Conservation (phyloP, 2,888 invertebrate genomes). For the Leuctra nigra region DNA sequence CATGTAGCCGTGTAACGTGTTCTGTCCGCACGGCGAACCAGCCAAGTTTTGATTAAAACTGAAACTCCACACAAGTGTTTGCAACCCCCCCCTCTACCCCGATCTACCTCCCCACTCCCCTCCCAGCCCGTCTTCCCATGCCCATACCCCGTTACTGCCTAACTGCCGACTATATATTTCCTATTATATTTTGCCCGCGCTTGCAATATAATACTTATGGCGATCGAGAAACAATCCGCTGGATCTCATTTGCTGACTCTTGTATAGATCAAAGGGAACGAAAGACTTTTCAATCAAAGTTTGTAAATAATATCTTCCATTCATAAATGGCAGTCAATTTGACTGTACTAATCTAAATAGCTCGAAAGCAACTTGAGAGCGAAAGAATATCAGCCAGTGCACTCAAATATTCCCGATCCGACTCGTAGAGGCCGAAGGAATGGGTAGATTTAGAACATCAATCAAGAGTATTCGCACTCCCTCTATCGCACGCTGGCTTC, state of each 20-base stretch:
- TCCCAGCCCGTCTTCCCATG: not conserved
- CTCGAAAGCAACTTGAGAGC: too few species aligned
- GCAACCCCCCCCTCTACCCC: not conserved
- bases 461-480: not conserved
- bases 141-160: not conserved
- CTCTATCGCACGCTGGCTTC: not conserved
- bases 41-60: constrained; percentile 25
- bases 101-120: not conserved
- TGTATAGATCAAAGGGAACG: too few species aligned
- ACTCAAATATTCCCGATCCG: too few species aligned
- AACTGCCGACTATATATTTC: not conserved
- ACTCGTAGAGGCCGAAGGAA: too few species aligned
- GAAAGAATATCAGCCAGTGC: too few species aligned
- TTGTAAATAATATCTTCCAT: too few species aligned
- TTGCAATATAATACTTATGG: constrained; percentile 21
- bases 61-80: constrained; percentile 18
- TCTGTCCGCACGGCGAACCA: constrained; percentile 1
- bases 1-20: too few species aligned
- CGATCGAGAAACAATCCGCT: too few species aligned
- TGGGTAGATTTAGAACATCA: constrained; percentile 14
- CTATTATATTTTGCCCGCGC: constrained; percentile 7
- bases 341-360: too few species aligned
- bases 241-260: too few species aligned
- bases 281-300: too few species aligned
- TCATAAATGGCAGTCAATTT: too few species aligned